Conservation (phyloP, 2,113 vertebrate species). For the Sciurus niger region DNA sequence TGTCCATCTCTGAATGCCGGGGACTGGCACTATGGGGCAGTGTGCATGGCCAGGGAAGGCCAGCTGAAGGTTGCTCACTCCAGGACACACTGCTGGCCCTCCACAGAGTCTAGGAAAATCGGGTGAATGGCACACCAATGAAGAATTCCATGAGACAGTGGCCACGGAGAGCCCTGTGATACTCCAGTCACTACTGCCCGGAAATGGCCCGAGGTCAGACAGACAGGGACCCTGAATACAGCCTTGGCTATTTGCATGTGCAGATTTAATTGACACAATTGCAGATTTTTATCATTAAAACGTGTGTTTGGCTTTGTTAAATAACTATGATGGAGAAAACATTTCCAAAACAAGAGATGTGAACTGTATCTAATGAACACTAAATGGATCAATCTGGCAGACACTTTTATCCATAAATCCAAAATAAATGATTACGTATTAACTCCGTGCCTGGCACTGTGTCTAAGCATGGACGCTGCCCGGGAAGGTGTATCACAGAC, state of each 20-base stretch:
- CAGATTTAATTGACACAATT: not conserved
- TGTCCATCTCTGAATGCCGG: not conserved
- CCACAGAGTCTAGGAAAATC: not conserved
- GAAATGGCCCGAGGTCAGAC: not conserved
- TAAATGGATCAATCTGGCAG: not conserved
- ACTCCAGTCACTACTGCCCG: not conserved
- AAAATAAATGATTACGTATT: not conserved
- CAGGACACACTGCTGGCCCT: not conserved
- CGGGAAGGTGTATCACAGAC: not conserved
- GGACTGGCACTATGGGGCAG: not conserved
- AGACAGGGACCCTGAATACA: no score
- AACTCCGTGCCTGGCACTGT: not conserved
- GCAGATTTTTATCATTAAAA: not conserved
- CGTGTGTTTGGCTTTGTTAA: slow-evolving; percentile 16
- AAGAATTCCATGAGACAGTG: not conserved
- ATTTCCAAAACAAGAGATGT: not conserved
- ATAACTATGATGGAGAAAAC: slow-evolving; percentile 8
- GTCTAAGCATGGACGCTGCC: not conserved
- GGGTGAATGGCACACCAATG: not conserved
- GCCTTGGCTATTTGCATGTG: not conserved
- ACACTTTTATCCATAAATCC: not conserved
- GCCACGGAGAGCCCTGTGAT: no score
- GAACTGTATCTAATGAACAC: not conserved
- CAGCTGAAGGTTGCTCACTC: not conserved
- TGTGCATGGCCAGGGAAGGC: not conserved